Percentiles rank a stretch among this genome's conserved stretches.
phyloP scores from a whole-genome alignment of 2,888 invertebrate genomes.

The Sceliomorpha sp. region DNA sequence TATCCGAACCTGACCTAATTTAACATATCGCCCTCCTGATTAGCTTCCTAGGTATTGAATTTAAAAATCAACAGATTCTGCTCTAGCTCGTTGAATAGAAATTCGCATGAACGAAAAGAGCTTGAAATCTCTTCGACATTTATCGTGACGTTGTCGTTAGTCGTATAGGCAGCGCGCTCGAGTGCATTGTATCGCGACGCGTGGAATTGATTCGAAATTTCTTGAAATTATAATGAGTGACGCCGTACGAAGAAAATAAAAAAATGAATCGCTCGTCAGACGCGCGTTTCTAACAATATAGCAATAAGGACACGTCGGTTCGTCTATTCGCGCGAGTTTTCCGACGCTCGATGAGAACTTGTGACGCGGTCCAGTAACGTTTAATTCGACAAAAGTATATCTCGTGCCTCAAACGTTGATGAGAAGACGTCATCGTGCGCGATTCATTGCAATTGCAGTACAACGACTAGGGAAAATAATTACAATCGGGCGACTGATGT shows the following conservation, averaged over 20 bases:
- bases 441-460: conserved; percentile 54
- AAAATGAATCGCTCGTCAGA: neutral
- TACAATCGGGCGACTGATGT: conserved; percentile 68
- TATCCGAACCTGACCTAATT: too few relatives aligned
- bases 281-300: conserved; percentile 41
- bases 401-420: conserved; percentile 41
- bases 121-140: too few relatives aligned
- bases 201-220: neutral
- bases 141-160: too few relatives aligned
- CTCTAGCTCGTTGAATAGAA: too few relatives aligned
- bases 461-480: conserved; percentile 74
- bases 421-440: conserved; percentile 38
- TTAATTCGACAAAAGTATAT: conserved; percentile 55
- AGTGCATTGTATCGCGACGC: neutral
- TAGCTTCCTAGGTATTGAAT: too few relatives aligned
- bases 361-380: conserved; percentile 55
- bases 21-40: too few relatives aligned
- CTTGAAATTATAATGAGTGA: conserved; percentile 1
- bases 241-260: neutral
- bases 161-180: too few relatives aligned
- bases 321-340: conserved; percentile 18
- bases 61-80: too few relatives aligned
- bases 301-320: conserved; percentile 3
- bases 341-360: too few relatives aligned
- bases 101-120: too few relatives aligned